Evolutionary conservation across 2,888 invertebrate genomes (phyloP), one percentile per base, ranked within the genome.

Genomic region (Drosophila crucigera): DNA sequence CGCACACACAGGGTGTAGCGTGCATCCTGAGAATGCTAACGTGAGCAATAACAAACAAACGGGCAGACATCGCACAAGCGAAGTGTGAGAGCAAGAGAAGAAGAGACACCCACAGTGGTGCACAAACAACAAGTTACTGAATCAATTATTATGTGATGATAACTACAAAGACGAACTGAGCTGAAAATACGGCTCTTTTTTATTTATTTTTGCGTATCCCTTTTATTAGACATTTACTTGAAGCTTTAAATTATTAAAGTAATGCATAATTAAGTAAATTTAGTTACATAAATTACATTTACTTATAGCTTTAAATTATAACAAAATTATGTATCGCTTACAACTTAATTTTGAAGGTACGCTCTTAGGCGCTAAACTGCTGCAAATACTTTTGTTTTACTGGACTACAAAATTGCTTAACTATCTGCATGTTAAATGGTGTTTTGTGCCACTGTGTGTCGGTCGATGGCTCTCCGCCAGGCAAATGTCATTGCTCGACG

Each of bases 401-500:
- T 16, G 5, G 16, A 7, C 35, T 19, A 14, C 25, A 39, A 7
- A n/a, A 41, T 56, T 3, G 16, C 7, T 10, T 53, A 37, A 25
- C 4, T 9, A 25, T 30, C 1, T 19, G 33, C 2, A 16, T 39
- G 14, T 31, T 14, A 22, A 1, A 9, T 19, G 19, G 14, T 35
- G 25, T 5, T 33, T 60, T 39, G 62, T 10, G 1, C 66, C 88
- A 83, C 85, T 76, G 83, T 77, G 19, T 37, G 49, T 65, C 62
- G 68, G 73, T 67, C 76, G 68, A 56, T 76, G 66, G 43, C 62
- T 60, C 66, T 64, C 49, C 43, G 56, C 47, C 64, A 58, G 59
- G 63, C 76, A 80, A 85, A 85, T 91, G 92, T 90, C 91, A 91
- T 90, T 91, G 91, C 80, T 81, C 92, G 85, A 78, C 66, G 83